These are phyloP conservation scores for Eudemis profundana DNA, from an alignment of 2,888 invertebrate species.

Conservation along the genomic window DNA sequence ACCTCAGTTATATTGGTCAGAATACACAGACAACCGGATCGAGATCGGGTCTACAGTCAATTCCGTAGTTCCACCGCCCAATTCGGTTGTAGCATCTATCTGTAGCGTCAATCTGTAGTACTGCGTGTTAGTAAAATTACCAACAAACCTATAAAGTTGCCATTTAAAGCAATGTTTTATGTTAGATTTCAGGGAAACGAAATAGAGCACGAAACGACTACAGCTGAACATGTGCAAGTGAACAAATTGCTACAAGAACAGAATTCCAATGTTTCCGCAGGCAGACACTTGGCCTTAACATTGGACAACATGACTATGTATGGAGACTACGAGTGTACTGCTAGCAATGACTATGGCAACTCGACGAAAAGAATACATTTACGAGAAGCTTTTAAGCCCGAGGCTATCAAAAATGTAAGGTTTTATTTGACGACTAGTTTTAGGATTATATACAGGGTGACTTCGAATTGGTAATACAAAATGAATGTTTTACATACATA, in stretches of 20 bases:
- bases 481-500: too few relatives aligned
- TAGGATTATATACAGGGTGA: too few relatives aligned
- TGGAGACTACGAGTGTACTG: slow-evolving; percentile 68
- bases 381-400: slow-evolving; percentile 64
- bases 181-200: slow-evolving; percentile 57
- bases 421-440: too few relatives aligned
- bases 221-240: slow-evolving; percentile 54
- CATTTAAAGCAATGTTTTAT: slow-evolving; percentile 5
- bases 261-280: slow-evolving; percentile 48
- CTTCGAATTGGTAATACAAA: too few relatives aligned
- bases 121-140: too few relatives aligned
- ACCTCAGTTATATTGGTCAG: too few relatives aligned
- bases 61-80: too few relatives aligned
- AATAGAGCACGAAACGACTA: slow-evolving; percentile 45
- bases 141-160: too few relatives aligned
- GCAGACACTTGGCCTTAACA: slow-evolving; percentile 50
- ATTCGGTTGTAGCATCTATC: too few relatives aligned
- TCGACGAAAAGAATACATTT: slow-evolving; percentile 61
- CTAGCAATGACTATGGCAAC: slow-evolving; percentile 62
- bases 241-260: slow-evolving; percentile 54
- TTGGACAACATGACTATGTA: slow-evolving; percentile 59
- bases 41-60: too few relatives aligned
- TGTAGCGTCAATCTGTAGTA: too few relatives aligned
- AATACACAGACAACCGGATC: too few relatives aligned
- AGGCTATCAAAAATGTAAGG: slow-evolving; percentile 62